Evolutionary conservation across 1,140 invertebrate species (phyloP).

Genomic region (Drosophila melanogaster): Release_6_plus_ISO1_MT NC_004354.4:17394501-17395000

Average conservation of each 20-base stretch:
- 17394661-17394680: constrained; percentile 62
- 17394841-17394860: too few relatives aligned
- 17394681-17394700: constrained; percentile 72
- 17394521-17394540: constrained; percentile 50
- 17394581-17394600: not conserved
- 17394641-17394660: constrained; percentile 78
- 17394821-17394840: too few relatives aligned
- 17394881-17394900: too few relatives aligned
- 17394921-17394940: too few relatives aligned
- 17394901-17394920: too few relatives aligned
- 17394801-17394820: too few relatives aligned
- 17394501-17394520: constrained; percentile 29
- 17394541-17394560: constrained; percentile 82
- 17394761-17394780: constrained; percentile 13
- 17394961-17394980: not conserved
- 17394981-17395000: too few relatives aligned
- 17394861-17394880: too few relatives aligned
- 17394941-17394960: too few relatives aligned
- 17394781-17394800: not conserved
- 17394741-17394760: constrained; percentile 2
- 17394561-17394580: constrained; percentile 22
- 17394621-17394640: constrained; percentile 63
- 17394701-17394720: constrained; percentile 15
- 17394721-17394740: constrained; percentile 9
- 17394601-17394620: not conserved